These are phyloP conservation scores for Eunapius fragilis DNA, from an alignment of 37 sponge, comb jelly and placozoan genomes.

Conservation along the genomic window DNA sequence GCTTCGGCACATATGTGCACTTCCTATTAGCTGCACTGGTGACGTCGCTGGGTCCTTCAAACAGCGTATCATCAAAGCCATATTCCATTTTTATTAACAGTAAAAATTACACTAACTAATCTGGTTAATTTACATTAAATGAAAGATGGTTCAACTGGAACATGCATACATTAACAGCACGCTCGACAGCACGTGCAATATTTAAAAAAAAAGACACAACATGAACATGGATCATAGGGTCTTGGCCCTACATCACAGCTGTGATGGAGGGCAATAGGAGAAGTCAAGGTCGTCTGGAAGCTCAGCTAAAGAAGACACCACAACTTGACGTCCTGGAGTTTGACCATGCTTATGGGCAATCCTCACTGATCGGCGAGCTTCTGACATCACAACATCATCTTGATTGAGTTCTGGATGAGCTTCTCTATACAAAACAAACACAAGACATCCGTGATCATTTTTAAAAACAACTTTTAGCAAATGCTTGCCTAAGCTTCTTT, in stretches of 20 bases:
- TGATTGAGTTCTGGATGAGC: constrained; percentile 7
- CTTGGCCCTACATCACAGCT: background rate
- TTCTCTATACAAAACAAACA: background rate
- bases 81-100: constrained; percentile 2
- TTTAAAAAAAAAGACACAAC: background rate
- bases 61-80: background rate
- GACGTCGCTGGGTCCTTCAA: background rate
- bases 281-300: constrained; percentile 28
- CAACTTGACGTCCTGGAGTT: background rate
- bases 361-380: constrained; percentile 23
- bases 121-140: background rate
- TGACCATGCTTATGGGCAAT: background rate
- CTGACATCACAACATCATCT: constrained; percentile 44
- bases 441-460: too few relatives aligned
- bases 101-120: too few relatives aligned
- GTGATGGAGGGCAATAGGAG: constrained; percentile 5
- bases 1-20: background rate
- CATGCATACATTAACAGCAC: background rate
- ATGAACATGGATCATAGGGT: background rate
- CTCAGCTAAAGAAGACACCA: constrained; percentile 1
- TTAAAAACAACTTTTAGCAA: too few relatives aligned
- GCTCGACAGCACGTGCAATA: background rate
- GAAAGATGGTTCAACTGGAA: background rate
- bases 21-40: background rate
- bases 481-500: constrained; percentile 21